Percentiles rank a stretch among this genome's conserved stretches.
These are phyloP conservation scores for Sminthopsis crassicaudata DNA, from an alignment of 2,113 vertebrate species.

Conservation along the genomic window DNA sequence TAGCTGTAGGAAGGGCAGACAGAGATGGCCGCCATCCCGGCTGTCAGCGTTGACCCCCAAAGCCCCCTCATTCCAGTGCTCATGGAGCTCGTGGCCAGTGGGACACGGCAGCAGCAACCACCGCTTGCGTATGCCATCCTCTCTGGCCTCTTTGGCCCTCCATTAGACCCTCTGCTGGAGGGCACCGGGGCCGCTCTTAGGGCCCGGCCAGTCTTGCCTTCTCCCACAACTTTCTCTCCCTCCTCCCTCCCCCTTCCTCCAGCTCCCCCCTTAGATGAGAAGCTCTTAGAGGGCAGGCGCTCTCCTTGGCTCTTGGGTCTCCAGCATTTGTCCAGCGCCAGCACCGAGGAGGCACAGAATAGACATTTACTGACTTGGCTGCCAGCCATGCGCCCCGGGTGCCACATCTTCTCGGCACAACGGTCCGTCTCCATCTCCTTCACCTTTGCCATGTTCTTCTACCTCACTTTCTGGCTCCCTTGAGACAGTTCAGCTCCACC, in stretches of 20 bases:
- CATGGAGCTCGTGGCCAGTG: neutral
- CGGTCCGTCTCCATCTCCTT: neutral
- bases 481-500: neutral
- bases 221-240: neutral
- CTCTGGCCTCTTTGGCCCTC: neutral
- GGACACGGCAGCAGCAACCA: neutral
- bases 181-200: no score
- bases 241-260: neutral
- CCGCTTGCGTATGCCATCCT: neutral
- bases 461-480: neutral
- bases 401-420: neutral
- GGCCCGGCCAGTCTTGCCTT: neutral
- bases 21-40: neutral
- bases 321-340: neutral
- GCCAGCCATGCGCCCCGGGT: no score
- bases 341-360: neutral
- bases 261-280: neutral
- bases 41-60: neutral
- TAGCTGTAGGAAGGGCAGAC: neutral
- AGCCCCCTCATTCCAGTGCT: neutral
- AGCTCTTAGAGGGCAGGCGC: neutral
- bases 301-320: neutral
- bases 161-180: neutral
- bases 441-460: neutral
- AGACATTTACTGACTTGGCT: rapidly evolving